phyloP scores from a whole-genome alignment of 2,797 vertebrate genomes.

The Telmatherina bonti region DNA sequence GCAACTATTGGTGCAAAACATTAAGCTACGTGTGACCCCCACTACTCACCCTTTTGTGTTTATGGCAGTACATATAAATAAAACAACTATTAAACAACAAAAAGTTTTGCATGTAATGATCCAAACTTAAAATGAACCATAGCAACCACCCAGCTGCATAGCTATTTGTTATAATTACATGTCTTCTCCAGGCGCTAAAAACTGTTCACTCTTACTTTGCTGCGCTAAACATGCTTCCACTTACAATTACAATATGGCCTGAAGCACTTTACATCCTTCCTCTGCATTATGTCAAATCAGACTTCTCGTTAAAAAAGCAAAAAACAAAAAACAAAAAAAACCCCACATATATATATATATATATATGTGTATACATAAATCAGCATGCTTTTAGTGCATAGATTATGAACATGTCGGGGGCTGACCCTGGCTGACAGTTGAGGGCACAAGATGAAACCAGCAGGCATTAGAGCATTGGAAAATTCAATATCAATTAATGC shows the following conservation, averaged over 20 bases:
- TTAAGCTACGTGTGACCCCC: too few relatives aligned
- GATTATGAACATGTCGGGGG: slow-evolving; percentile 33
- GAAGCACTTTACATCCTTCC: not conserved
- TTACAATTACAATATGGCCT: not conserved
- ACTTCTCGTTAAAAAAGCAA: not conserved
- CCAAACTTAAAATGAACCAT: not conserved
- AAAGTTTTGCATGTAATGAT: too few relatives aligned
- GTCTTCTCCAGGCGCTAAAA: not conserved
- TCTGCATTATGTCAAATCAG: not conserved
- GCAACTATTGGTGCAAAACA: too few relatives aligned
- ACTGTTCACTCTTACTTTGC: not conserved
- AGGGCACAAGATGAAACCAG: slow-evolving; percentile 51
- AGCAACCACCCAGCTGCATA: not conserved
- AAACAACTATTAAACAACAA: too few relatives aligned
- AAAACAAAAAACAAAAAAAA: not conserved
- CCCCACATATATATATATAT: too few relatives aligned
- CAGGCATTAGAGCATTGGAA: slow-evolving; percentile 55
- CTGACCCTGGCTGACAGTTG: slow-evolving; percentile 16
- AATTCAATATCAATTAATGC: slow-evolving; percentile 78
- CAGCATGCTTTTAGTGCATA: slow-evolving; percentile 10
- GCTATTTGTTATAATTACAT: not conserved
- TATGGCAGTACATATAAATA: too few relatives aligned
- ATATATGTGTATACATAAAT: too few relatives aligned
- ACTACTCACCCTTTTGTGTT: too few relatives aligned
- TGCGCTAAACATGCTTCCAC: not conserved